Conservation (phyloP, 2,888 invertebrate genomes). For the Rhagophthalmus giganteus region DNA sequence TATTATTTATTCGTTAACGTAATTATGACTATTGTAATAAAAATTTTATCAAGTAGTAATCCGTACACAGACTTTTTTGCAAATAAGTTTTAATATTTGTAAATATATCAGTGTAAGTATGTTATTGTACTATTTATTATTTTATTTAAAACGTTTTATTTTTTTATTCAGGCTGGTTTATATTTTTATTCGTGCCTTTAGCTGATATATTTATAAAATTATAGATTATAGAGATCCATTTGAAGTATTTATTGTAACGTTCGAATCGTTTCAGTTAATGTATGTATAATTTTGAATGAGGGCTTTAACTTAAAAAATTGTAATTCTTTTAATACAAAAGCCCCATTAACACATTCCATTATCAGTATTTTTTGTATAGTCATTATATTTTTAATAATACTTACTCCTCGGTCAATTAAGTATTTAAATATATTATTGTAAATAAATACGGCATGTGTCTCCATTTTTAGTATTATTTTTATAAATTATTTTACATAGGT, state of each 20-base stretch:
- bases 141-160: conserved; percentile 34
- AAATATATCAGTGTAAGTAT: conserved; percentile 28
- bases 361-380: conserved; percentile 45
- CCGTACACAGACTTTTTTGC: conserved; percentile 22
- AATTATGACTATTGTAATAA: conserved; percentile 16
- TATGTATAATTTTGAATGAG: conserved; percentile 12
- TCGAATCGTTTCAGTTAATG: conserved; percentile 14
- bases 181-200: conserved; percentile 39
- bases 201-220: conserved; percentile 42
- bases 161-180: conserved; percentile 26
- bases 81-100: conserved; percentile 36
- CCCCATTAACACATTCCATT: conserved; percentile 47
- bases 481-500: too few relatives aligned
- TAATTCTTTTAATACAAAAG: conserved; percentile 2
- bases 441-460: conserved; percentile 12
- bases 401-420: conserved; percentile 10
- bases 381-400: conserved; percentile 5
- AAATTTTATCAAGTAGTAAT: conserved; percentile 14
- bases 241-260: conserved; percentile 20
- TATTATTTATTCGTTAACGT: conserved; percentile 28
- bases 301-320: conserved; percentile 3
- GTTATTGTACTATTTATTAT: conserved; percentile 31
- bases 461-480: neutral
- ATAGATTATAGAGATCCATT: conserved; percentile 8
- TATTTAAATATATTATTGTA: conserved; percentile 13